Percentiles rank a stretch among this genome's conserved stretches.
These are phyloP conservation scores for Heliconius ismenius DNA, from an alignment of 2,888 invertebrate species.

Conservation along the genomic window DNA sequence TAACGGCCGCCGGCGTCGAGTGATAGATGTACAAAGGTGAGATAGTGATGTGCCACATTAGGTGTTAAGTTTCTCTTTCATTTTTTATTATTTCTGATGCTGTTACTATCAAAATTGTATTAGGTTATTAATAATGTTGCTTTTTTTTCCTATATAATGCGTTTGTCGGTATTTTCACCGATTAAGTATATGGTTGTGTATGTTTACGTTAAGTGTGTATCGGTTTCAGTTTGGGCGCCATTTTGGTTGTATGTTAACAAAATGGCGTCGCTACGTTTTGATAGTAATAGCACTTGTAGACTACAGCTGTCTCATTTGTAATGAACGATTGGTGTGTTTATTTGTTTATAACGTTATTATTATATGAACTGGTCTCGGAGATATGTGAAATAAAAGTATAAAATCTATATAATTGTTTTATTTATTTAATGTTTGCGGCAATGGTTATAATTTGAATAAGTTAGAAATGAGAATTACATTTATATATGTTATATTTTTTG, in stretches of 20 bases:
- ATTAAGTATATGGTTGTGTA: constrained; percentile 21
- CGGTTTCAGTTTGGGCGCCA: constrained; percentile 13
- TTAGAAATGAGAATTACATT: background rate
- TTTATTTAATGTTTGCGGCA: constrained; percentile 11
- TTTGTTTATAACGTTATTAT: constrained; percentile 76
- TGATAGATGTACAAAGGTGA: constrained; percentile 57
- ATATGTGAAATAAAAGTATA: constrained; percentile 69
- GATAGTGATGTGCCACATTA: constrained; percentile 66
- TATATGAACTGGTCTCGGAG: constrained; percentile 68
- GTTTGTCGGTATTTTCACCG: background rate
- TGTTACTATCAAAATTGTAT: constrained; percentile 36
- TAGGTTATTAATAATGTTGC: constrained; percentile 4
- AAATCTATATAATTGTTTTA: constrained; percentile 47
- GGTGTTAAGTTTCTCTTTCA: constrained; percentile 43
- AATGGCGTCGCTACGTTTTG: constrained; percentile 31
- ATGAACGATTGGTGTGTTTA: constrained; percentile 67
- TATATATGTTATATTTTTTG: background rate
- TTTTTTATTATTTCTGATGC: constrained; percentile 22
- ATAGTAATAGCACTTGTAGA: constrained; percentile 55
- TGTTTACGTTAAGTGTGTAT: constrained; percentile 5
- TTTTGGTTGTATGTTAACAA: constrained; percentile 18
- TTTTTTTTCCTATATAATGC: constrained; percentile 4
- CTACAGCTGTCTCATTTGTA: constrained; percentile 68
- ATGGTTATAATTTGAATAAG: background rate
- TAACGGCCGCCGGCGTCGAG: constrained; percentile 53